Percentiles rank a stretch among this genome's conserved stretches.
Conservation (phyloP, 2,797 vertebrate species). For the Lagocephalus sceleratus region DNA sequence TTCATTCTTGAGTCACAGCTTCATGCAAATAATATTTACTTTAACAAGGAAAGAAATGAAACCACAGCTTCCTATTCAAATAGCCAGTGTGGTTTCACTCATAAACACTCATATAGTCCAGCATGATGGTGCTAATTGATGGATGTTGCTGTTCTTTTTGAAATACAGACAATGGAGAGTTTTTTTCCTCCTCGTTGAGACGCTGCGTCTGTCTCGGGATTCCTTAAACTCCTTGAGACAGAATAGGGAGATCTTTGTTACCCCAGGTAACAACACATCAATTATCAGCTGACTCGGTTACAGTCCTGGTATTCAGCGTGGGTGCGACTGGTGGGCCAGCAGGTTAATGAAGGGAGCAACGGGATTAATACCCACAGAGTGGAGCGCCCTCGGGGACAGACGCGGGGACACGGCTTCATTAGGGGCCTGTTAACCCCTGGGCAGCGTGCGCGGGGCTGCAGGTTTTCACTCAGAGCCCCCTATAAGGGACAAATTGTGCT, state of each 20-base stretch:
- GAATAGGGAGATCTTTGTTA: constrained; percentile 76
- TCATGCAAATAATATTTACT: neutral
- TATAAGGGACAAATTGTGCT: constrained; percentile 58
- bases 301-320: constrained; percentile 53
- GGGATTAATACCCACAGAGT: constrained; percentile 73
- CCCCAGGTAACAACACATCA: constrained; percentile 67
- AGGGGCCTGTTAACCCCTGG: constrained; percentile 55
- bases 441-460: constrained; percentile 33
- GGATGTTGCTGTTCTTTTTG: neutral
- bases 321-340: constrained; percentile 52
- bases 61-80: neutral
- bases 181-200: neutral
- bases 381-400: constrained; percentile 52
- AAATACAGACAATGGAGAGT: no score
- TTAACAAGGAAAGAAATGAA: neutral
- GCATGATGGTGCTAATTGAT: neutral
- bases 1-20: neutral
- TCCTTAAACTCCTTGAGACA: constrained; percentile 26
- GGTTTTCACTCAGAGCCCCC: constrained; percentile 29
- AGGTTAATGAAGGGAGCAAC: constrained; percentile 78
- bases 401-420: constrained; percentile 61
- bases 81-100: constrained; percentile 1
- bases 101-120: neutral
- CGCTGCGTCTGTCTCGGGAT: constrained; percentile 19
- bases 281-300: constrained; percentile 64